Base-by-base conservation (phyloP, 2,888 invertebrate genomes). In the Chrysolina oricalcia region DNA sequence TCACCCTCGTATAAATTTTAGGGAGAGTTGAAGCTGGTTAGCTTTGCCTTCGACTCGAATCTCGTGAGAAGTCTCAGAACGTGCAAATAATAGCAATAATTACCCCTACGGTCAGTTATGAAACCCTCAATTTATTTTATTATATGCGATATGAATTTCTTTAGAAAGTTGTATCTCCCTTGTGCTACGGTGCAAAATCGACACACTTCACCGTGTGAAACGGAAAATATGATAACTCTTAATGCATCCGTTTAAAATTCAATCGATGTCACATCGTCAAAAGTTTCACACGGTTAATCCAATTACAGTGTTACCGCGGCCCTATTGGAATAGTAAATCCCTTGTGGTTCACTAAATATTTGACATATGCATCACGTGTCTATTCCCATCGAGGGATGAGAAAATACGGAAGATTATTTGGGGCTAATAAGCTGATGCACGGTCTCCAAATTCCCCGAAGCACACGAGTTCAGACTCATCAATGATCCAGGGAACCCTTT, bases 311-410 rank as follows among this genome's bases (percentile, higher is more conserved):
- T 35, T 19, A 21, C 21, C 13, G 21, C 59, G 35, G 23, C 19
- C 59, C 59, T 59, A 59, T 59, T 59, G 35, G 9, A 6, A 15
- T 2, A 59, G n/a, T 59, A 59, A 59, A 59, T 59, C 59, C 59
- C 59, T 59, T 59, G 35, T 35, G 59, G 59, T 27, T n/a, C 27
- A 59, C 15, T 59, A 27, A 23, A 59, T 59, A 27, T 59, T 59
- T 35, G 59, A 59, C 59, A 35, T n/a, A 59, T 27, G 59, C 27
- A n/a, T 27, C 59, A 59, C 59, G 59, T 59, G 59, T 27, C 59
- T 59, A 27, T 59, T 59, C 59, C 59, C 59, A 59, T n/a, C 59
- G 59, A 59, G 59, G 59, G 59, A 59, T 59, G 66, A 19, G 48
- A 66, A 66, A 66, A 66, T 48, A 21, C 48, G 17, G 48, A 48